Evolutionary conservation across 2,797 vertebrate species (phyloP).

Genomic region (Oophaga sylvatica): DNA sequence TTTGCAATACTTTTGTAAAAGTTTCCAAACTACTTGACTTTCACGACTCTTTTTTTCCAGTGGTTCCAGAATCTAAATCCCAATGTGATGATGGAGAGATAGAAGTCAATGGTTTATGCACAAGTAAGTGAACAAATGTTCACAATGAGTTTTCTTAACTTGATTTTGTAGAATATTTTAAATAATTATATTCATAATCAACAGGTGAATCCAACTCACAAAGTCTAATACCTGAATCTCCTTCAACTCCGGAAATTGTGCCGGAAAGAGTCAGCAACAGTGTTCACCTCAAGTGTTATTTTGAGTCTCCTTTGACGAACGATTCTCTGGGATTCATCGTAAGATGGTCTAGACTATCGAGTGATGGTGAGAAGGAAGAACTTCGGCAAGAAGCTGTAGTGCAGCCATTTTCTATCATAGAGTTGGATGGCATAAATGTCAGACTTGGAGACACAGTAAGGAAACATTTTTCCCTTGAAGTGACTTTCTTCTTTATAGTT

Average conservation of each 20-base stretch:
- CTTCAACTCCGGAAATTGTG: conserved; percentile 72
- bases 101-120: conserved; percentile 71
- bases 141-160: conserved; percentile 12
- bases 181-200: not conserved
- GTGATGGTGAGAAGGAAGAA: conserved; percentile 82
- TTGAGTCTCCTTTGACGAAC: conserved; percentile 73
- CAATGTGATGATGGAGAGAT: conserved; percentile 72
- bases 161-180: not conserved
- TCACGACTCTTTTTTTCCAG: conserved; percentile 65
- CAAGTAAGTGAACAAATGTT: conserved; percentile 70
- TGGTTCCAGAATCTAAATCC: conserved; percentile 69
- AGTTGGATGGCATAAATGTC: conserved; percentile 89
- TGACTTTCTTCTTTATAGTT: not conserved
- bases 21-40: not conserved
- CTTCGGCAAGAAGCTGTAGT: conserved; percentile 83
- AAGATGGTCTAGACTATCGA: conserved; percentile 84
- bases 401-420: conserved; percentile 78
- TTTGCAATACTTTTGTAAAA: not conserved
- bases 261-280: conserved; percentile 73
- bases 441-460: conserved; percentile 87
- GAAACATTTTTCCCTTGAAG: conserved; percentile 26
- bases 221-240: conserved; percentile 72
- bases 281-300: conserved; percentile 82
- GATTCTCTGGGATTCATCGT: conserved; percentile 80
- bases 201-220: conserved; percentile 62